Evolutionary conservation across 2,888 invertebrate species (phyloP), one percentile per base, ranked within the genome.

Genomic region (Cynaeus angustus): DNA sequence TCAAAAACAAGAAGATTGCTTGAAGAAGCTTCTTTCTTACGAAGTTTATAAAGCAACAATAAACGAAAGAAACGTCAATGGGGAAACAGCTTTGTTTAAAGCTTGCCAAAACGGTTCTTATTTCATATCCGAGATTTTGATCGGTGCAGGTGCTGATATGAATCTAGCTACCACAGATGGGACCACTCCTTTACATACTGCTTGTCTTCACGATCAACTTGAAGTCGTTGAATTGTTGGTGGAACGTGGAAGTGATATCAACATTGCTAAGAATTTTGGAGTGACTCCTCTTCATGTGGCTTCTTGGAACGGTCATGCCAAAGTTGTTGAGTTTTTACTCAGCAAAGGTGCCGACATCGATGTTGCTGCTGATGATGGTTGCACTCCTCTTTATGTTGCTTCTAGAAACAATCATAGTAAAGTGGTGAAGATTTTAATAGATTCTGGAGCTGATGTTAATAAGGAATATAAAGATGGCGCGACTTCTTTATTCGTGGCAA

Each of bases 381-480:
- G 56, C 26, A 56, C 56, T 10, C 26, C 56, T 6, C 41, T 56
- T 1, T 56, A 56, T n/a, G 56, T 56, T 6, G 56, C 56, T 41
- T 13, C 56, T 8, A 56, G 56, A 56, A 56, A 56, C 26, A 56
- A 41, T 5, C 56, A 56, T 8, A 10, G 41, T 10, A 41, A 3
- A 41, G 41, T 56, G 13, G 41, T 56, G 0, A 10, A 56, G 7
- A 10, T 41, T 3, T 10, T 56, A 14, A n/a, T 56, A 0, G 6
- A 38, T 3, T 9, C 14, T 9, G 12, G 12, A 3, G 56, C 41
- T n/a, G 41, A 56, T 14, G 10, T 41, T 5, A 56, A 56, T 21
- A 5, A 13, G 4, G 21, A 38, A 6, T 41, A 56, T 26, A 21
- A 41, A 10, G 41, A 56, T 14, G 16, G 38, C 13, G 56, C 41